A percentile compares a stretch with the other conserved stretches of the same genome.
Conservation (phyloP, 2,797 vertebrate genomes). For the Parotocinclus haroldoi region DNA sequence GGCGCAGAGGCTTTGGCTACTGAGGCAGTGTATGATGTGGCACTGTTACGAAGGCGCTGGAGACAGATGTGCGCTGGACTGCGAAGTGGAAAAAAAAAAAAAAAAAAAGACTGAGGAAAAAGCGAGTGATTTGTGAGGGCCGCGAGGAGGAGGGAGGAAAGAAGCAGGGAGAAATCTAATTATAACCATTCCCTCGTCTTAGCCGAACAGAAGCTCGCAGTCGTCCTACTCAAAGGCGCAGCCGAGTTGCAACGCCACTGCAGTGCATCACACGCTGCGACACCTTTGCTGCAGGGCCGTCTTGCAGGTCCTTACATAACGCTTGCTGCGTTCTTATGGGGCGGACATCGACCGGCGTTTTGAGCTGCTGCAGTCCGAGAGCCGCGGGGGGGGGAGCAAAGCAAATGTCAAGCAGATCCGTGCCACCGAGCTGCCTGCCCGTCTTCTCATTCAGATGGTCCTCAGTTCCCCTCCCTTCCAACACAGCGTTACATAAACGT, state of each 20-base stretch:
- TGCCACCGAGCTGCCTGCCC: slow-evolving; percentile 31
- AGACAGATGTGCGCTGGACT: slow-evolving; percentile 37
- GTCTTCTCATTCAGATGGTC: slow-evolving; percentile 37
- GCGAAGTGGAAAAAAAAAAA: slow-evolving; percentile 28
- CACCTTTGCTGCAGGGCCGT: not conserved
- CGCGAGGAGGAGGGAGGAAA: slow-evolving; percentile 14
- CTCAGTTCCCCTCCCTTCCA: slow-evolving; percentile 45
- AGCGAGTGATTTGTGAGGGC: slow-evolving; percentile 28
- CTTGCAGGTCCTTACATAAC: slow-evolving; percentile 1
- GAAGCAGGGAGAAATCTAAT: slow-evolving; percentile 22
- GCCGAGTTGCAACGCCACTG: not conserved
- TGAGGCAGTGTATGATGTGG: slow-evolving; percentile 33
- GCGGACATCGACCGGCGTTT: slow-evolving; percentile 11
- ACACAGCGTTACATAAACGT: slow-evolving; percentile 25
- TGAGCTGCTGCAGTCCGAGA: slow-evolving; percentile 29
- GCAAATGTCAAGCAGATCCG: slow-evolving; percentile 35
- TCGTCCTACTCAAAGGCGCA: not conserved
- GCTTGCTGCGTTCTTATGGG: not conserved
- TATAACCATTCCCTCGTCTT: slow-evolving; percentile 21
- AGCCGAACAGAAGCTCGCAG: not conserved
- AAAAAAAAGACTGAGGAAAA: slow-evolving; percentile 29
- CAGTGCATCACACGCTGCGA: too few relatives aligned
- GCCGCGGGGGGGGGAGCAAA: slow-evolving; percentile 8
- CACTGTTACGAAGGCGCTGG: slow-evolving; percentile 20
- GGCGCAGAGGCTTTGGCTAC: slow-evolving; percentile 17